Evolutionary conservation across 2,797 vertebrate species (phyloP), one percentile per base, ranked within the genome.

Genomic region (Microchirus variegatus): DNA sequence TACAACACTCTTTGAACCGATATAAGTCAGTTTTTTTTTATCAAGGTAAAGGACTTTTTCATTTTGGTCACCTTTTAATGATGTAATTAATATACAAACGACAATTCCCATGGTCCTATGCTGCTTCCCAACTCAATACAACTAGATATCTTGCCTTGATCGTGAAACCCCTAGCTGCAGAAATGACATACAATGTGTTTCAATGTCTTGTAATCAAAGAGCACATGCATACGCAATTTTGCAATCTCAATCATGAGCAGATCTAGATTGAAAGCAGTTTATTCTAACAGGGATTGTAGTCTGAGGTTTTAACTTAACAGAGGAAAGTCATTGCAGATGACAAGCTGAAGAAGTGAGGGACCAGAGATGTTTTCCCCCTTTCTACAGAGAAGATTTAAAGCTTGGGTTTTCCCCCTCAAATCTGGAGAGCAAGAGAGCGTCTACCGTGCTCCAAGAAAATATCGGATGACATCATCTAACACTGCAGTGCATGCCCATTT

Each of bases 401-500:
- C 53, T 50, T 43, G 66, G 85, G 80, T 85, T 16, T 15, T 15
- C 72, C 86, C 86, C 86, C 42, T 5, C 7, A 83, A 83, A 73
- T 71, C 59, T 59, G 61, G 54, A 70, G 54, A 54, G 9, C 31
- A 31, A 54, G 19, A 36, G 18, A 51, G 36, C 35, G 19, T 59
- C 63, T 56, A 78, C 58, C 69, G 16, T 66, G 65, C 66, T 78
- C 65, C 53, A 67, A 80, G 68, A 81, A 81, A 63, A 76, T 52
- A 36, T 54, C 41, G 61, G 52, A 81, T 90, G 84, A 91, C 87
- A 87, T 91, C 89, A 92, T 75, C 65, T 50, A 54, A 77, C 58
- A 56, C 35, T 18, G 55, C 65, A 76, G 77, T 59, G 56, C 69
- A 52, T 74, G 74, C 77, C 75, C 78, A 63, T 80, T 77, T 72